Evolutionary conservation across 1,140 invertebrate genomes (phyloP), one percentile per base, ranked within the genome.

Genomic region (Ylistrum balloti): DNA sequence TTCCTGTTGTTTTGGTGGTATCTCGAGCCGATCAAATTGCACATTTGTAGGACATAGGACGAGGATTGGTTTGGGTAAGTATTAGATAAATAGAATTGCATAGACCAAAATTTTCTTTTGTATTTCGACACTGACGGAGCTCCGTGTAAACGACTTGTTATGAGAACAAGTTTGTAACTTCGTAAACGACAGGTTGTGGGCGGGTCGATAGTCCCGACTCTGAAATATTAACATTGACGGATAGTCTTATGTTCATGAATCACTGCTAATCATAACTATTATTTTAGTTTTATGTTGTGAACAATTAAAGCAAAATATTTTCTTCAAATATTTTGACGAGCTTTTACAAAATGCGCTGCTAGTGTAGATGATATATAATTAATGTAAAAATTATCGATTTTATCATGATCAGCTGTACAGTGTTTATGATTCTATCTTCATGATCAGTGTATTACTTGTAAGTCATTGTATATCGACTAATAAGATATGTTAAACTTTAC

Each of bases 1-100:
- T 74, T 74, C 56, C 56, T 74, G 56, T 74, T 74, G 56, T 74
- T 48, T 48, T 74, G 56, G 56, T 74, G 56, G 56, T 74, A 28
- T 74, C 22, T 74, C 35, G 5, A 38, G 0, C 5, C 22, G 56
- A 74, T 74, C 56, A 74, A 74, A 74, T 74, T 74, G 56, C 5
- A 28, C n/a, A 9, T 74, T 74, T 74, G 1, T n/a, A 74, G 56
- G 56, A 74, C 56, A 5, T 74, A 2, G 56, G n/a, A 74, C 28
- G 22, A 74, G 28, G 22, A 74, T 74, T 74, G n/a, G n/a, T 74
- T 28, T n/a, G 9, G 56, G 56, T 74, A 74, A 74, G 56, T 74
- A 0, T n/a, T 17, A n/a, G 7, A n/a, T 22, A n/a, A 22, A 7
- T 28, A 7, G 56, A 74, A 74, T 74, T 74, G 5, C 3, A 2